A percentile compares a stretch with the other conserved stretches of the same genome.
phyloP scores from a whole-genome alignment of 2,797 vertebrate genomes.

The Myotis myotis region DNA sequence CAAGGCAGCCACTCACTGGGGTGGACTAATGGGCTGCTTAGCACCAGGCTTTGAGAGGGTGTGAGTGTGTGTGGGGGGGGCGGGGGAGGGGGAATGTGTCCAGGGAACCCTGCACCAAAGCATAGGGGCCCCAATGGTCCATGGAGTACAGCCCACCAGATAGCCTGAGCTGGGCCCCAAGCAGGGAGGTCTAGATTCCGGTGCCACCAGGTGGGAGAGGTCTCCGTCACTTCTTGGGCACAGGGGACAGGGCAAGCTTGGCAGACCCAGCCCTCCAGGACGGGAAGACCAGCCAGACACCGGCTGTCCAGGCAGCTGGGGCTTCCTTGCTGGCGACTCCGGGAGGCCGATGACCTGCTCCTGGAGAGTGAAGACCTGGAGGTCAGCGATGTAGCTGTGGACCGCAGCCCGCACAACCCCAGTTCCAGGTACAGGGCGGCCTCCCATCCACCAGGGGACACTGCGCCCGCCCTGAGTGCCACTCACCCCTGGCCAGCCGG shows the following conservation, averaged over 20 bases:
- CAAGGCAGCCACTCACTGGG: neutral
- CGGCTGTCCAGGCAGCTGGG: neutral
- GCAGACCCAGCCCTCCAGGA: neutral
- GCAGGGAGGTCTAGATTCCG: neutral
- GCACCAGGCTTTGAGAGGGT: neutral
- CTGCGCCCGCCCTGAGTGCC: neutral
- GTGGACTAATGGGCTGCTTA: neutral
- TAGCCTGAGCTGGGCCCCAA: neutral
- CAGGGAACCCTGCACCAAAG: neutral
- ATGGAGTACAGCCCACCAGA: neutral
- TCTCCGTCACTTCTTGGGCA: neutral
- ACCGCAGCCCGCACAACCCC: neutral
- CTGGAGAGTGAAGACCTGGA: neutral
- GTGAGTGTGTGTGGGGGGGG: too few relatives aligned
- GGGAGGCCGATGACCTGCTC: neutral
- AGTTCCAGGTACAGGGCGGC: neutral
- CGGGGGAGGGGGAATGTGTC: too few relatives aligned
- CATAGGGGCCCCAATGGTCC: neutral
- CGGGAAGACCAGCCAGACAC: neutral
- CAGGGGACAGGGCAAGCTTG: rapidly evolving
- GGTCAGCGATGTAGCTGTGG: neutral
- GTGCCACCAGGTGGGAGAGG: neutral
- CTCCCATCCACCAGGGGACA: neutral
- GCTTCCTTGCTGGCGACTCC: neutral
- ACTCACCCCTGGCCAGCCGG: neutral